Percentiles rank a stretch among this genome's conserved stretches.
Evolutionary conservation across 2,888 invertebrate genomes (phyloP).

Genomic region (Andrena hattorfiana): DNA sequence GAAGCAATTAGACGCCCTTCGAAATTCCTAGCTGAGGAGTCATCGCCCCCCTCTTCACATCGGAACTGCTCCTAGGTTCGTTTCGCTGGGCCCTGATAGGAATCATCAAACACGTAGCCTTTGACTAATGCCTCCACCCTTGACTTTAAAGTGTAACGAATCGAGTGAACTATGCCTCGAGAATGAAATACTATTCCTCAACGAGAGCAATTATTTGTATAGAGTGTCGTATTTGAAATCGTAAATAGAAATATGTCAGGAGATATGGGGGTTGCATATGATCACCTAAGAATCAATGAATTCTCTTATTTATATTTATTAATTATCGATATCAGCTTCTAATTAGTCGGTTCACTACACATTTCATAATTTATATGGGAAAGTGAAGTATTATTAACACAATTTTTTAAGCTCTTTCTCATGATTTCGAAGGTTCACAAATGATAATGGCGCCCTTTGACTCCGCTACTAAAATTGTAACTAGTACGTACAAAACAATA

Average conservation of each 20-base stretch:
- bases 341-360: too few relatives aligned
- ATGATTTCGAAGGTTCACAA: too few relatives aligned
- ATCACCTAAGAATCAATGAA: not conserved
- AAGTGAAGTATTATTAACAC: too few relatives aligned
- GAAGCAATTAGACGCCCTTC: slow-evolving; percentile 79
- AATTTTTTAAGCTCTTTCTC: too few relatives aligned
- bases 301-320: not conserved
- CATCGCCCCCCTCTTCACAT: slow-evolving; percentile 55
- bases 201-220: not conserved
- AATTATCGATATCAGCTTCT: too few relatives aligned
- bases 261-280: not conserved
- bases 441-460: too few relatives aligned
- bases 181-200: not conserved
- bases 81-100: slow-evolving; percentile 52
- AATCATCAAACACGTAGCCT: slow-evolving; percentile 45
- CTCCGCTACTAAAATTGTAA: too few relatives aligned
- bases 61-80: slow-evolving; percentile 29
- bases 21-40: slow-evolving; percentile 71
- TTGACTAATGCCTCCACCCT: not conserved
- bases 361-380: too few relatives aligned
- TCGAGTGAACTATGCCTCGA: not conserved
- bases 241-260: not conserved
- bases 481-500: too few relatives aligned
- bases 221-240: not conserved
- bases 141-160: slow-evolving; percentile 17